phyloP scores from a whole-genome alignment of 2,113 vertebrate genomes.

The Acinonyx jubatus region DNA sequence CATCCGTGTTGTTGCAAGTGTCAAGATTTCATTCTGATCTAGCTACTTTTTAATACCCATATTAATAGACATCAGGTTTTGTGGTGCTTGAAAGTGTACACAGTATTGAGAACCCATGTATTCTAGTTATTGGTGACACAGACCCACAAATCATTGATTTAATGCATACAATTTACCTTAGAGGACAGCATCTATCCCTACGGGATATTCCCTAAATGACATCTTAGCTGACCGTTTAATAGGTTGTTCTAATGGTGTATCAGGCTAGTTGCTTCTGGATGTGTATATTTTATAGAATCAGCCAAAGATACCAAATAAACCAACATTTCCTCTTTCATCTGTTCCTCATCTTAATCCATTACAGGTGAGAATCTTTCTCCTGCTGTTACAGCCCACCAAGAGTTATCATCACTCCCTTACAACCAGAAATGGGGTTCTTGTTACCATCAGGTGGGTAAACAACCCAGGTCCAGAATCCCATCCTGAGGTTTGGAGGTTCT shows the following conservation, averaged over 20 bases:
- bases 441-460: background rate
- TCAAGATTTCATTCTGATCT: background rate
- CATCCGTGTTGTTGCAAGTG: background rate
- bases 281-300: background rate
- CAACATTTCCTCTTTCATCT: background rate
- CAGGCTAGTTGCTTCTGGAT: background rate
- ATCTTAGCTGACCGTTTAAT: background rate
- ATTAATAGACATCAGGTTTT: background rate
- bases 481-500: background rate
- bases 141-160: background rate
- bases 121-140: background rate
- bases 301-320: background rate
- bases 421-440: background rate
- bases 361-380: background rate
- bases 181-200: background rate
- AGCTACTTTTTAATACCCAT: background rate
- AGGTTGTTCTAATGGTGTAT: background rate
- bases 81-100: background rate
- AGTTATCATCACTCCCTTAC: background rate
- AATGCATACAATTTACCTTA: background rate
- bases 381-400: background rate
- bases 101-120: background rate
- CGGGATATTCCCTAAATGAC: background rate
- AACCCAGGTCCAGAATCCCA: background rate
- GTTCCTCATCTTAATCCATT: background rate